A percentile compares a stretch with the other conserved stretches of the same genome.
phyloP scores from a whole-genome alignment of 2,888 invertebrate genomes.

The Pollenia amentaria region DNA sequence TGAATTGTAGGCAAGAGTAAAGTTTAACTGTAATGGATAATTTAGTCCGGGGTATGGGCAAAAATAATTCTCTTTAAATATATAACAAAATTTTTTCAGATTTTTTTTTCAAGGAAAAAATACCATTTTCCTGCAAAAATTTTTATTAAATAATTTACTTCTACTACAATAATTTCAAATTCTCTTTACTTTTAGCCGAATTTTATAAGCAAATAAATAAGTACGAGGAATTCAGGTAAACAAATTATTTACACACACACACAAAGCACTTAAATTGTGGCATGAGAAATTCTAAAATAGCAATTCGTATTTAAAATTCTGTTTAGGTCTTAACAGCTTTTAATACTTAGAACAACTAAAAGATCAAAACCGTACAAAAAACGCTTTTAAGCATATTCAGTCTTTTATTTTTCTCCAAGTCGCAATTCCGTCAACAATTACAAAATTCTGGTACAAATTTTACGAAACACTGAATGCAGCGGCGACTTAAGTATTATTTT shows the following conservation, averaged over 20 bases:
- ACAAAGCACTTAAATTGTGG: constrained; percentile 18
- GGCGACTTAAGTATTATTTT: constrained; percentile 13
- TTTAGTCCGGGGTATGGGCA: too few species aligned
- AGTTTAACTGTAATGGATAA: too few species aligned
- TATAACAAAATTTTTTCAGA: too few species aligned
- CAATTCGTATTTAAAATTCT: constrained; percentile 48
- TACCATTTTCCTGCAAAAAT: too few species aligned
- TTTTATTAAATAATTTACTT: too few species aligned
- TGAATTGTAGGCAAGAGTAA: too few species aligned
- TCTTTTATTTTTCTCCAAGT: too few species aligned
- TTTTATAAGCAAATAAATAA: neutral
- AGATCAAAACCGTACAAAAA: constrained; percentile 38
- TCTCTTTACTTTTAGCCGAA: too few species aligned
- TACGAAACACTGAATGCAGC: constrained; percentile 1
- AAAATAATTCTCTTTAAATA: too few species aligned
- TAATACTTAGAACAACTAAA: constrained; percentile 7
- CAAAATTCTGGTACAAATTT: neutral
- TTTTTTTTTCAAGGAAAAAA: too few species aligned
- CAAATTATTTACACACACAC: constrained; percentile 26
- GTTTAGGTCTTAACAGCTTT: constrained; percentile 2
- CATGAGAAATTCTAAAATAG: constrained; percentile 30
- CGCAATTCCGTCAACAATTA: neutral
- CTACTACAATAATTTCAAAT: too few species aligned
- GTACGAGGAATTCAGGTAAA: constrained; percentile 16
- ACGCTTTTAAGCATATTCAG: too few species aligned